Percentiles rank a stretch among this genome's conserved stretches.
phyloP scores from a whole-genome alignment of 2,797 vertebrate species.

The Numenius phaeopus region DNA sequence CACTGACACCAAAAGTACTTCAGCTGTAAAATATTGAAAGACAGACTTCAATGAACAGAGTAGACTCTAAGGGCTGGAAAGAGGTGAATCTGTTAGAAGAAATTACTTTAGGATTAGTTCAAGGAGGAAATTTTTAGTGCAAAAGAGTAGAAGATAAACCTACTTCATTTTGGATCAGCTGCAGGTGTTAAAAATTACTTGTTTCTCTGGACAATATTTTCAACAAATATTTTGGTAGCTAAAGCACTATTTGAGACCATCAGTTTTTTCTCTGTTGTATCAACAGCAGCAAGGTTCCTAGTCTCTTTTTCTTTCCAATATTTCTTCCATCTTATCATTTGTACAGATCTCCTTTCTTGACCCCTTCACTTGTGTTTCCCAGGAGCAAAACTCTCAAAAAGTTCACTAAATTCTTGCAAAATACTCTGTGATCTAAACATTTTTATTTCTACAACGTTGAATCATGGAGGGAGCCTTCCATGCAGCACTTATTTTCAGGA shows the following conservation, averaged over 20 bases:
- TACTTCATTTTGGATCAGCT: background rate
- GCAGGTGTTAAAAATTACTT: background rate
- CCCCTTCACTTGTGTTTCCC: background rate
- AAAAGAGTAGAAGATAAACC: background rate
- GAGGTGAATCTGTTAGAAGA: background rate
- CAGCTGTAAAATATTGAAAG: background rate
- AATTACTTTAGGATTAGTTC: background rate
- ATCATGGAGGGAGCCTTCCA: background rate
- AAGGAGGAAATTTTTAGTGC: background rate
- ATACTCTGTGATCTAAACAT: background rate
- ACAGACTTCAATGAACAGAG: background rate
- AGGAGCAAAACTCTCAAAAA: background rate
- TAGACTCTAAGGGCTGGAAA: background rate
- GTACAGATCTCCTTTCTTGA: background rate
- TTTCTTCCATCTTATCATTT: background rate
- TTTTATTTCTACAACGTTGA: background rate
- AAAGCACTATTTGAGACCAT: background rate
- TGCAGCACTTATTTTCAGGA: constrained; percentile 7
- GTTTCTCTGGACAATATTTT: background rate
- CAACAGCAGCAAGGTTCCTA: background rate
- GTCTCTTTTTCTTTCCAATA: background rate
- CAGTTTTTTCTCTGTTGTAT: background rate
- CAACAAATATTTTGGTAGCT: background rate
- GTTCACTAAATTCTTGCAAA: background rate
- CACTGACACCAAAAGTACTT: background rate